Conservation (phyloP, 2,797 vertebrate genomes). For the Natrix natrix region DNA sequence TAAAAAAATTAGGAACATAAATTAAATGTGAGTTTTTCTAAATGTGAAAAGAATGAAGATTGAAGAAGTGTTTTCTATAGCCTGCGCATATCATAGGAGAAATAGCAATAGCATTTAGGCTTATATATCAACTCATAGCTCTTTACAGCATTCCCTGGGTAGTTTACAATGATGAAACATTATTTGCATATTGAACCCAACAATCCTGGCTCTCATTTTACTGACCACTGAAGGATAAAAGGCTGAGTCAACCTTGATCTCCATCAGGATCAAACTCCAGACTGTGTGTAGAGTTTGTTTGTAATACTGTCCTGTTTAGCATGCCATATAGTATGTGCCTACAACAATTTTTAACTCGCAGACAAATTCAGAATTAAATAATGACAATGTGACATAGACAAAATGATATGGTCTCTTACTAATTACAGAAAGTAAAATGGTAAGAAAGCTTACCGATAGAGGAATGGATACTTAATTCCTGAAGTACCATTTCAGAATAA, state of each 20-base stretch:
- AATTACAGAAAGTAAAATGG: neutral
- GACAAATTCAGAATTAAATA: neutral
- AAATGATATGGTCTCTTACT: neutral
- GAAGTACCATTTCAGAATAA: neutral
- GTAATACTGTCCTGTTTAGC: neutral
- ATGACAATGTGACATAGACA: neutral
- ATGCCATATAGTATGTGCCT: neutral
- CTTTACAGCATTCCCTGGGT: too few relatives aligned
- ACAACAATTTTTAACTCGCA: neutral
- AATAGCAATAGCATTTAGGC: too few relatives aligned
- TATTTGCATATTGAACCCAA: too few relatives aligned
- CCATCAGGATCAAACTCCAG: neutral
- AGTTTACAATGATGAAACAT: too few relatives aligned
- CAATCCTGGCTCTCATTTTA: too few relatives aligned
- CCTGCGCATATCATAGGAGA: neutral
- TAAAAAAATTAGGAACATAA: neutral
- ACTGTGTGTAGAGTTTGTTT: neutral
- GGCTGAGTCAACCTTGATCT: too few relatives aligned
- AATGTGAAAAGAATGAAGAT: neutral
- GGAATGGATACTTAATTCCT: neutral
- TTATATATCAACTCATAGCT: too few relatives aligned
- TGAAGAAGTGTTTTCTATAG: neutral
- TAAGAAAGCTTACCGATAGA: neutral
- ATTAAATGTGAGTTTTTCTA: neutral
- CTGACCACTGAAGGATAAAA: too few relatives aligned